Evolutionary conservation across 2,113 vertebrate species (phyloP), one percentile per base, ranked within the genome.

Genomic region (Elaphurus davidianus): DNA sequence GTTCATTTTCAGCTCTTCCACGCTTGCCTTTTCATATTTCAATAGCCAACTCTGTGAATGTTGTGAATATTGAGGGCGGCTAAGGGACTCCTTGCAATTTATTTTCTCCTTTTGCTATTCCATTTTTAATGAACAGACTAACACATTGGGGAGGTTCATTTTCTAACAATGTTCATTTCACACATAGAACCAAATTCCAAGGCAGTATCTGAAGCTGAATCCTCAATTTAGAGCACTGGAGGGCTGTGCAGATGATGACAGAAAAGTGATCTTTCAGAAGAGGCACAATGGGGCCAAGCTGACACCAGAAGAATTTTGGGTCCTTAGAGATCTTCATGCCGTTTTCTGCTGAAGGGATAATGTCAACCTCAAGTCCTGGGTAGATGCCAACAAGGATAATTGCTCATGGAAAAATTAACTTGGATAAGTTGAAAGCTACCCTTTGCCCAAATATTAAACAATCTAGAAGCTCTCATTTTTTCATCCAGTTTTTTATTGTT

Each of bases 111-210:
- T 89, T 86, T 59, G n/a, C 81, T 40, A 36, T 79, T 92, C 64
- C 59, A 76, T 64, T 87, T 96, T 87, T 86, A 96, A 94, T 71
- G 82, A 91, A 76, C 59, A 87, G 54, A 90, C 28, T 55, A 82
- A 71, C 55, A n/a, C 64, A 52, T 14, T 12, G 8, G 62, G 27
- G 33, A 92, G 43, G 55, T 62, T 76, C 64, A 36, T 74, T 87
- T 92, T 67, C 88, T 74, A 85, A 88, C 43, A 64, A 28, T 47
- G 62, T 67, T 94, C 76, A 9, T 47, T 36, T 90, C 82, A 62
- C 43, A 36, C 52, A 55, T 50, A 59, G 74, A 97, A 45, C 74
- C 47, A 50, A 84, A 82, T 11, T 82, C 52, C 74, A 57, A 82
- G 54, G 94, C 86, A 36, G 28, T 79, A 30, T 19, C 28, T 90